phyloP scores from a whole-genome alignment of 2,113 vertebrate genomes.

The Lasiurus borealis region DNA sequence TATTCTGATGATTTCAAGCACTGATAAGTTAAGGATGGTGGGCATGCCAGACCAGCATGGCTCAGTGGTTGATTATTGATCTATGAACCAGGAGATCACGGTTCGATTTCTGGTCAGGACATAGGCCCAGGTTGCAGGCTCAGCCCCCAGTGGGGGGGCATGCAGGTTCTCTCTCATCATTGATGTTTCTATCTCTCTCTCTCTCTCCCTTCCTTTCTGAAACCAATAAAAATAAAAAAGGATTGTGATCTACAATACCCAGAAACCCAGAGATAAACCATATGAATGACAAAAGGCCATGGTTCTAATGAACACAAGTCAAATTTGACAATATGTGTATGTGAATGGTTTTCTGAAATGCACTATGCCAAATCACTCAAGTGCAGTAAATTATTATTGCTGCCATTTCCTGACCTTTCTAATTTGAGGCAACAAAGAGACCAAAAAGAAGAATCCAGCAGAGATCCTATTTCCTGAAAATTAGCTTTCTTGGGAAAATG shows the following conservation, averaged over 20 bases:
- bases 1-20: not conserved
- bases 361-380: not conserved
- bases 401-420: constrained; percentile 60
- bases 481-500: constrained; percentile 52
- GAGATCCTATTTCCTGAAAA: constrained; percentile 43
- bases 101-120: too few relatives aligned
- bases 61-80: too few relatives aligned
- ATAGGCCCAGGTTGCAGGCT: too few relatives aligned
- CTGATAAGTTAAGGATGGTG: not conserved
- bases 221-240: not conserved
- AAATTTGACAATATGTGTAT: not conserved
- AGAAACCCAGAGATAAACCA: not conserved
- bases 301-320: not conserved
- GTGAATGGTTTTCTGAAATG: not conserved
- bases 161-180: too few relatives aligned
- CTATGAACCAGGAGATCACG: too few relatives aligned
- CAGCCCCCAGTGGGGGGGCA: too few relatives aligned
- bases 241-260: not conserved
- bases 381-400: not conserved
- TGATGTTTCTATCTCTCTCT: too few relatives aligned
- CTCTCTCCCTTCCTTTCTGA: too few relatives aligned
- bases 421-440: constrained; percentile 29
- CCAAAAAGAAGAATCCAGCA: constrained; percentile 17
- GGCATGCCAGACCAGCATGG: not conserved
- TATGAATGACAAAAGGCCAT: not conserved